phyloP scores from a whole-genome alignment of 2,113 vertebrate species.

The Mus musculus region GRCm39 chr3:135393001-135393500 shows the following conservation, averaged over 20 bases:
- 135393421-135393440: neutral
- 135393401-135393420: slow-evolving; percentile 31
- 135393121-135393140: slow-evolving; percentile 15
- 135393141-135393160: slow-evolving; percentile 19
- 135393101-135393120: slow-evolving; percentile 38
- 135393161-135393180: neutral
- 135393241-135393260: neutral
- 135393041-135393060: neutral
- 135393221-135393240: slow-evolving; percentile 38
- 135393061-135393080: neutral
- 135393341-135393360: slow-evolving; percentile 48
- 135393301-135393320: slow-evolving; percentile 22
- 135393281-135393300: slow-evolving; percentile 28
- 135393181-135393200: neutral
- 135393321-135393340: slow-evolving; percentile 50
- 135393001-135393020: neutral
- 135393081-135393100: slow-evolving; percentile 28
- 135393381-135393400: slow-evolving; percentile 23
- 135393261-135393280: slow-evolving; percentile 49
- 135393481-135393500: slow-evolving; percentile 6
- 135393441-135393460: slow-evolving; percentile 47
- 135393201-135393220: neutral
- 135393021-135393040: neutral
- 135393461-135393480: slow-evolving; percentile 4
- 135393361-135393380: slow-evolving; percentile 29